A percentile compares a stretch with the other conserved stretches of the same genome.
phyloP scores from a whole-genome alignment of 2,113 vertebrate genomes.

The Stigmatopora argus region DNA sequence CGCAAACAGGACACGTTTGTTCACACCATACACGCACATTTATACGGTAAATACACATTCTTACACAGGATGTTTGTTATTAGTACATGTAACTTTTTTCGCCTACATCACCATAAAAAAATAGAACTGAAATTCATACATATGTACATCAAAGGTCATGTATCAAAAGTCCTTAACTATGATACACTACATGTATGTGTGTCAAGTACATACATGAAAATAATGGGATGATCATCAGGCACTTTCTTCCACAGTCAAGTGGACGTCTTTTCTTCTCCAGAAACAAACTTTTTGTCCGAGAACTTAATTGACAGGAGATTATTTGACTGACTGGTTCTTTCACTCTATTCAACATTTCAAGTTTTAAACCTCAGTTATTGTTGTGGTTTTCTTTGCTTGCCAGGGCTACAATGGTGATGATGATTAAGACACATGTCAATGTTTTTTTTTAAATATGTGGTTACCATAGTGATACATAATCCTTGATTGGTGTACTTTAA shows the following conservation, averaged over 20 bases:
- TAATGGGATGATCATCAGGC: not conserved
- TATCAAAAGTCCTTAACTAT: not conserved
- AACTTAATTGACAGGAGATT: not conserved
- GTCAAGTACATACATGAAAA: not conserved
- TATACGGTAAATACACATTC: conserved; percentile 1
- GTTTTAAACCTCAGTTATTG: not conserved
- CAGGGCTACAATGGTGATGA: not conserved
- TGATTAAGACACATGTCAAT: too few relatives aligned
- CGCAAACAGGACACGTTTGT: not conserved
- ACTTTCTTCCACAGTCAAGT: conserved; percentile 1
- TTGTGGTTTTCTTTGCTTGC: not conserved
- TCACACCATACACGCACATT: conserved; percentile 2
- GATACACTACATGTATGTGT: not conserved
- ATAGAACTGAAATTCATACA: conserved; percentile 73
- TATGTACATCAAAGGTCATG: conserved; percentile 10
- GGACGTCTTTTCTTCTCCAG: not conserved
- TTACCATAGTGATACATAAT: not conserved
- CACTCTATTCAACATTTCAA: not conserved
- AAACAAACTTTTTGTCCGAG: not conserved
- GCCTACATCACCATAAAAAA: conserved; percentile 75
- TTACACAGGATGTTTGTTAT: conserved; percentile 62
- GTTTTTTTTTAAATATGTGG: too few relatives aligned
- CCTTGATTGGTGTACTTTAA: not conserved
- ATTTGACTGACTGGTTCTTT: not conserved
- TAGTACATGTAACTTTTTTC: conserved; percentile 70